A percentile compares a stretch with the other conserved stretches of the same genome.
phyloP scores from a whole-genome alignment of 1,140 invertebrate species.

The Bombus balteatus region DNA sequence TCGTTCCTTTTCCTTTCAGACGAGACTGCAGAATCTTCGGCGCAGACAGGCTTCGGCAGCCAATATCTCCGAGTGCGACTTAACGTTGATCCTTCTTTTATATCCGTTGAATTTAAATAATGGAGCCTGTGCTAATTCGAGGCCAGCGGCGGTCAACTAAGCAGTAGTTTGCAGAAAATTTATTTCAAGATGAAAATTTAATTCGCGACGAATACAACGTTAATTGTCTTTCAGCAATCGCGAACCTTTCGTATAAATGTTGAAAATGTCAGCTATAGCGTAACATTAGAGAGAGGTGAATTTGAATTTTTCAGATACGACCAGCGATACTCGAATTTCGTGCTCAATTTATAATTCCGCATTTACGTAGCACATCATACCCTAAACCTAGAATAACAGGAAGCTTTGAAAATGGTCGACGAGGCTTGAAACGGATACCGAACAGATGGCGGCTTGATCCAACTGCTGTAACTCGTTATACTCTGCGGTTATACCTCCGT shows the following conservation, averaged over 20 bases:
- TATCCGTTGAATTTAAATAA: conserved; percentile 78
- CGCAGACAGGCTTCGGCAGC: conserved; percentile 70
- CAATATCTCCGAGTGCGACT: conserved; percentile 78
- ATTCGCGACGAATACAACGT: not conserved
- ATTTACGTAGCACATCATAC: not conserved
- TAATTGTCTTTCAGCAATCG: not conserved
- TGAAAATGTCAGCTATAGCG: no score
- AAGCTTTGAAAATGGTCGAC: conserved; percentile 29
- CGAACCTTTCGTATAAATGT: not conserved
- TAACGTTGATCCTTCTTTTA: conserved; percentile 78
- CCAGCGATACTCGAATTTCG: not conserved
- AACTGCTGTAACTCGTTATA: conserved; percentile 47
- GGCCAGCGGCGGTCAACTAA: conserved; percentile 56
- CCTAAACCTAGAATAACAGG: conserved; percentile 24
- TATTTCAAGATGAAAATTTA: not conserved
- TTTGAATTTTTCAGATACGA: not conserved
- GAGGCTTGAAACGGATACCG: conserved; percentile 40
- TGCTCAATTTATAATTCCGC: not conserved
- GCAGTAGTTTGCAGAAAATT: not conserved
- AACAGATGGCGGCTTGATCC: conserved; percentile 47
- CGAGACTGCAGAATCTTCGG: conserved; percentile 43
- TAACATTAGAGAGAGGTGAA: not conserved
- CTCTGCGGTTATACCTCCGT: conserved; percentile 36
- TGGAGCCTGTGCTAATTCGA: conserved; percentile 73
- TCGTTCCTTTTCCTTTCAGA: conserved; percentile 35